These are phyloP conservation scores for Lagopus muta DNA, from an alignment of 2,113 vertebrate species.

Conservation along the genomic window DNA sequence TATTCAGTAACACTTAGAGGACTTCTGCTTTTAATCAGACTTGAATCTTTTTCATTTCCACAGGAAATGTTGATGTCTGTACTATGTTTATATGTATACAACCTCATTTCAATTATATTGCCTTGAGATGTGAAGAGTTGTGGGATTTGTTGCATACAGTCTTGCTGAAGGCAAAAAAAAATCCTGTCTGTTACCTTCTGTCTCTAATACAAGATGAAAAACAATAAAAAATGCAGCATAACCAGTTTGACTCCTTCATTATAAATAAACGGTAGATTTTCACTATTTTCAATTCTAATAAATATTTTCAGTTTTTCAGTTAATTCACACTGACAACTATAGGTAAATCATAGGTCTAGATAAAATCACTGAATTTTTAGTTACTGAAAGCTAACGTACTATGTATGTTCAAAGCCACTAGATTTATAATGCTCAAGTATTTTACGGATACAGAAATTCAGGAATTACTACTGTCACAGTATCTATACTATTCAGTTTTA, in stretches of 20 bases:
- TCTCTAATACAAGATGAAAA: neutral
- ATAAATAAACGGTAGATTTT: neutral
- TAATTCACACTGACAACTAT: neutral
- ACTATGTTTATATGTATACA: neutral
- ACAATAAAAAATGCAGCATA: neutral
- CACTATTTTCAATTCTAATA: neutral
- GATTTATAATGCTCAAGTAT: neutral
- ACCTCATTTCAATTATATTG: neutral
- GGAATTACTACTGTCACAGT: neutral
- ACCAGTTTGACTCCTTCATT: neutral
- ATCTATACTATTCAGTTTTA: neutral
- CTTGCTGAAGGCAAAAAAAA: neutral
- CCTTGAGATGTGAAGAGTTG: neutral
- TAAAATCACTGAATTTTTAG: neutral
- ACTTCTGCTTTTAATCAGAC: neutral
- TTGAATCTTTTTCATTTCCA: neutral
- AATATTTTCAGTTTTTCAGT: neutral
- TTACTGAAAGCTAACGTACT: neutral
- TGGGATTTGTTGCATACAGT: neutral
- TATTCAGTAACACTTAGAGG: neutral
- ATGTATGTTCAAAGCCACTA: neutral
- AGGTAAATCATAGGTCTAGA: neutral
- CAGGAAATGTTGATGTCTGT: neutral
- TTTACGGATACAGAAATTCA: neutral
- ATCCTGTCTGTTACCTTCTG: neutral